Evolutionary conservation across 2,113 vertebrate species (phyloP).

Genomic region (Baryphthengus martii): DNA sequence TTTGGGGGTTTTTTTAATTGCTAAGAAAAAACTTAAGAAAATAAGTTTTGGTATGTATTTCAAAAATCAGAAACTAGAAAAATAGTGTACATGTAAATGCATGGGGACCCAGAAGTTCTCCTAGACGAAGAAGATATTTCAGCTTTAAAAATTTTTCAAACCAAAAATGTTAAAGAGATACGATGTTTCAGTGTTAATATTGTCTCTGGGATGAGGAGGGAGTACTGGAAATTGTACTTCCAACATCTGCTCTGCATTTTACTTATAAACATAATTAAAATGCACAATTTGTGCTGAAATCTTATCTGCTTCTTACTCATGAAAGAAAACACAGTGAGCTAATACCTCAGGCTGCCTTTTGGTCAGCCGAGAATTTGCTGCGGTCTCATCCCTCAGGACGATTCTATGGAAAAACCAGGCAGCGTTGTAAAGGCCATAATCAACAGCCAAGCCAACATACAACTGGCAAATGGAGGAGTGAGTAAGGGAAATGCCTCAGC

Average conservation of each 20-base stretch:
- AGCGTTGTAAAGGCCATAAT: background rate
- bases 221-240: background rate
- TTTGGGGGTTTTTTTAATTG: background rate
- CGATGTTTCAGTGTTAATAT: no score
- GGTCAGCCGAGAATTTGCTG: slow-evolving; percentile 1
- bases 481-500: background rate
- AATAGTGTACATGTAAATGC: background rate
- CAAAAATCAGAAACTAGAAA: background rate
- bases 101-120: background rate
- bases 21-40: background rate
- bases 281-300: slow-evolving; percentile 32
- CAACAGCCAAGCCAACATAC: background rate
- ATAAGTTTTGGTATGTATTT: background rate
- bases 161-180: background rate
- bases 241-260: slow-evolving; percentile 48
- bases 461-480: background rate
- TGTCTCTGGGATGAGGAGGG: background rate
- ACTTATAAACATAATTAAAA: slow-evolving; percentile 40
- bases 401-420: background rate
- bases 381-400: background rate
- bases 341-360: background rate
- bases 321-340: slow-evolving; percentile 3
- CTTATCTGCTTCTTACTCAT: slow-evolving; percentile 7
- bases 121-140: background rate
- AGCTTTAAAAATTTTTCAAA: background rate